Conservation (phyloP, 2,888 invertebrate species). For the Tinea pellionella region DNA sequence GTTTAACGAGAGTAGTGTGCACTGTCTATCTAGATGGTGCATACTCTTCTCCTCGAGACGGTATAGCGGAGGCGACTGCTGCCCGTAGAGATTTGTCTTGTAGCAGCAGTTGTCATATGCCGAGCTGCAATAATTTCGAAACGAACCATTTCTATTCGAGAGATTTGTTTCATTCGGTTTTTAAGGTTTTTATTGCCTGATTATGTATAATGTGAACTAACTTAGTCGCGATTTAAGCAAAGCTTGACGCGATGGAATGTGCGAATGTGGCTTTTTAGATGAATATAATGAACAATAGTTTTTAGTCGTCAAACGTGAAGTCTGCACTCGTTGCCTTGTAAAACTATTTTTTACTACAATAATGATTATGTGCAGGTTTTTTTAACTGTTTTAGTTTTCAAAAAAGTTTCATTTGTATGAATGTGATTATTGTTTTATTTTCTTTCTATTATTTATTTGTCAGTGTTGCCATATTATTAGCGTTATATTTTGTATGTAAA, state of each 20-base stretch:
- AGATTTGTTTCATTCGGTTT: background rate
- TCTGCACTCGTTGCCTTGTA: conserved; percentile 70
- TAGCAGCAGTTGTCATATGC: no score
- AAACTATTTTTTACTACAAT: conserved; percentile 52
- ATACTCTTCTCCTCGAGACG: no score
- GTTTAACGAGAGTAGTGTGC: no score
- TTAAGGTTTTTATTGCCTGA: background rate
- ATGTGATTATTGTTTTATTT: conserved; percentile 44
- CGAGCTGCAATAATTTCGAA: no score
- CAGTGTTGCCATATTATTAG: conserved; percentile 69
- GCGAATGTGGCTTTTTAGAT: conserved; percentile 61
- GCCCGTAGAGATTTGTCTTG: no score
- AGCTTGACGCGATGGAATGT: conserved; percentile 53
- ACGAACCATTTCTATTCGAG: background rate
- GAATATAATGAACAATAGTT: conserved; percentile 42
- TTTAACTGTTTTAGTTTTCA: conserved; percentile 36
- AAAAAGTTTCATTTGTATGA: conserved; percentile 27
- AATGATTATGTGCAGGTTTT: conserved; percentile 46
- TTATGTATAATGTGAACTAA: conserved; percentile 1
- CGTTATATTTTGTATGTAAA: conserved; percentile 52
- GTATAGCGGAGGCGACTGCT: no score
- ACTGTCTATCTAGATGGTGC: no score
- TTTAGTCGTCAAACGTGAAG: conserved; percentile 64
- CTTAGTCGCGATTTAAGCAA: conserved; percentile 57
- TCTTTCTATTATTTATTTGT: conserved; percentile 61